A percentile compares a stretch with the other conserved stretches of the same genome.
Evolutionary conservation across 2,113 vertebrate species (phyloP).

Genomic region (Chrysemys picta): DNA sequence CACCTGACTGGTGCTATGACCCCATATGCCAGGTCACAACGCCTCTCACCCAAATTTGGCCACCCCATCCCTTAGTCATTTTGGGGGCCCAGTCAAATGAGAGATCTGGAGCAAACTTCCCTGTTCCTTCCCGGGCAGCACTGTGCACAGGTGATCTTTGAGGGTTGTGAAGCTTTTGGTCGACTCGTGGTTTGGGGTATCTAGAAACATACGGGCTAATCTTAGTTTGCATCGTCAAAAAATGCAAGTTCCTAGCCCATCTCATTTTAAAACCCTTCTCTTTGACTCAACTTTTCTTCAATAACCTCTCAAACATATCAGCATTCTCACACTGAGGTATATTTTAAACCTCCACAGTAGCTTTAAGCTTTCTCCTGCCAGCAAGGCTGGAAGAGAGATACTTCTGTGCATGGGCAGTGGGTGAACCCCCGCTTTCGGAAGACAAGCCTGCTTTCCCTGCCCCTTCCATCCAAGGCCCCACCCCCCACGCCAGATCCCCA

Average conservation of each 20-base stretch:
- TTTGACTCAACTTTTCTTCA: not conserved
- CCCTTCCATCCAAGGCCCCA: too few relatives aligned
- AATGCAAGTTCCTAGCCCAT: not conserved
- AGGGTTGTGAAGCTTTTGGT: not conserved
- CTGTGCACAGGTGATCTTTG: not conserved
- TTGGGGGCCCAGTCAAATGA: too few relatives aligned
- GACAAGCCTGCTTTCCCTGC: too few relatives aligned
- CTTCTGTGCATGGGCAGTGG: too few relatives aligned
- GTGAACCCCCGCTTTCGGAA: too few relatives aligned
- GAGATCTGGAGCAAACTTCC: too few relatives aligned
- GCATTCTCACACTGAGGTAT: not conserved
- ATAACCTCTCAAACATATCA: not conserved
- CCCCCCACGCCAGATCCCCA: too few relatives aligned
- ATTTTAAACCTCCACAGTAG: not conserved
- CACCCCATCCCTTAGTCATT: too few relatives aligned
- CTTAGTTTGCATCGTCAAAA: not conserved
- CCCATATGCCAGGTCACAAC: too few relatives aligned
- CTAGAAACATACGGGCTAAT: not conserved
- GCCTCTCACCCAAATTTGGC: too few relatives aligned
- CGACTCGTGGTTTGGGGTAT: not conserved
- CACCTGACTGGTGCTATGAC: too few relatives aligned
- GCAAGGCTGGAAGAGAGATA: too few relatives aligned
- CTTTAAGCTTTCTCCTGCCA: not conserved
- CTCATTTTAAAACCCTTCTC: not conserved
- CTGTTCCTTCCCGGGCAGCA: not conserved